A percentile compares a stretch with the other conserved stretches of the same genome.
phyloP scores from a whole-genome alignment of 1,140 invertebrate species.

The Saxidomus purpurata region DNA sequence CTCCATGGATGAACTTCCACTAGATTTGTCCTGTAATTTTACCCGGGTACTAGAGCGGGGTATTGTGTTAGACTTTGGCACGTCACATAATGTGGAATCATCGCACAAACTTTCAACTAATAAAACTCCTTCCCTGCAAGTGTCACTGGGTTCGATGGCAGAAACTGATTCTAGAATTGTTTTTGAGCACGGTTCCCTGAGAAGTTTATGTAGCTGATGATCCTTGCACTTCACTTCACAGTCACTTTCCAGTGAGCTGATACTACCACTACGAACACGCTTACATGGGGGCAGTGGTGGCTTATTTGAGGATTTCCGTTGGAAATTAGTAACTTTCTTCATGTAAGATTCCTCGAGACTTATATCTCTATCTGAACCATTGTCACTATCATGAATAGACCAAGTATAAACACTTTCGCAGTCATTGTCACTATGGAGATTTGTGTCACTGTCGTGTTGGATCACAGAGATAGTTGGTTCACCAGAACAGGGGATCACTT shows the following conservation, averaged over 20 bases:
- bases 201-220: conserved; percentile 55
- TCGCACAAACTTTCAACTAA: conserved; percentile 67
- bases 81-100: background rate
- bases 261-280: conserved; percentile 54
- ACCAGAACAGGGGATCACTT: conserved; percentile 39
- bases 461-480: conserved; percentile 59
- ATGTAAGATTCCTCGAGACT: conserved; percentile 80
- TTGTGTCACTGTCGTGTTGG: conserved; percentile 38
- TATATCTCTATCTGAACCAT: conserved; percentile 72
- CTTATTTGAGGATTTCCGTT: conserved; percentile 46
- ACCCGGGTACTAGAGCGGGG: conserved; percentile 76
- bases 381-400: conserved; percentile 77
- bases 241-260: conserved; percentile 50
- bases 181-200: conserved; percentile 61
- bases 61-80: conserved; percentile 74
- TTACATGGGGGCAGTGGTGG: conserved; percentile 68
- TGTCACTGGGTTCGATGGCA: conserved; percentile 62
- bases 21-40: conserved; percentile 71
- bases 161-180: conserved; percentile 68
- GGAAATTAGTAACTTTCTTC: conserved; percentile 69
- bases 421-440: conserved; percentile 65
- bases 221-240: conserved; percentile 46
- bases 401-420: conserved; percentile 80
- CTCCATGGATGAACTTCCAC: conserved; percentile 73
- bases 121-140: conserved; percentile 53